phyloP scores from a whole-genome alignment of 2,113 vertebrate species.

The Camelus bactrianus region DNA sequence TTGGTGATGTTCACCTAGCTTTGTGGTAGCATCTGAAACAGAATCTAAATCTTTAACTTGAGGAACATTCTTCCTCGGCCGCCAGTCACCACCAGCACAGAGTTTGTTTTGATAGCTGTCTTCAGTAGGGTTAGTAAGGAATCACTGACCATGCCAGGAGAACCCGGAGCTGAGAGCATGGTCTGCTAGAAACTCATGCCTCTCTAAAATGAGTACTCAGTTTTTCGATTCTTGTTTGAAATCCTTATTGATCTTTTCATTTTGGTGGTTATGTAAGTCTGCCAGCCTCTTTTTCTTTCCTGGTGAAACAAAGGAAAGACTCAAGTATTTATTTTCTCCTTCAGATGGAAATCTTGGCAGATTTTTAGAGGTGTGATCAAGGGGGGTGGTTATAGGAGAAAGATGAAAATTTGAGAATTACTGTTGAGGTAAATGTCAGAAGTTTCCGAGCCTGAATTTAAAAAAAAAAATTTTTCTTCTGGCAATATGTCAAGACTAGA shows the following conservation, averaged over 20 bases:
- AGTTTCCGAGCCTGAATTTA: background rate
- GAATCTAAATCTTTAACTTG: background rate
- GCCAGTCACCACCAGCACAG: background rate
- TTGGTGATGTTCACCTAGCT: background rate
- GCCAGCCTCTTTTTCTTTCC: background rate
- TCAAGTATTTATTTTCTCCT: constrained; percentile 11
- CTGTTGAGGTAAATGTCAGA: background rate
- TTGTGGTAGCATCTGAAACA: constrained; percentile 18
- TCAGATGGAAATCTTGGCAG: background rate
- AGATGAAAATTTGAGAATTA: constrained; percentile 23
- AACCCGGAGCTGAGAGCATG: background rate
- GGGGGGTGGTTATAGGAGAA: background rate
- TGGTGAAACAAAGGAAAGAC: constrained; percentile 21
- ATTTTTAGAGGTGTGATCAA: constrained; percentile 10
- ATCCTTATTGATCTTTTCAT: background rate
- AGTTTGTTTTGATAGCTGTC: background rate
- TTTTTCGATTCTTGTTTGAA: constrained; percentile 38
- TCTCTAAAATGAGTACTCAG: background rate
- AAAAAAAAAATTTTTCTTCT: background rate
- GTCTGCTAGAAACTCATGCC: background rate
- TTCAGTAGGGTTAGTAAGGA: background rate
- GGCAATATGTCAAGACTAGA: background rate
- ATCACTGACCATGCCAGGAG: background rate
- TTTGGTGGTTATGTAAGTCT: background rate
- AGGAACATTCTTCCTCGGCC: background rate